Evolutionary conservation across 2,113 vertebrate genomes (phyloP).

Genomic region (Seriola aureovittata): DNA sequence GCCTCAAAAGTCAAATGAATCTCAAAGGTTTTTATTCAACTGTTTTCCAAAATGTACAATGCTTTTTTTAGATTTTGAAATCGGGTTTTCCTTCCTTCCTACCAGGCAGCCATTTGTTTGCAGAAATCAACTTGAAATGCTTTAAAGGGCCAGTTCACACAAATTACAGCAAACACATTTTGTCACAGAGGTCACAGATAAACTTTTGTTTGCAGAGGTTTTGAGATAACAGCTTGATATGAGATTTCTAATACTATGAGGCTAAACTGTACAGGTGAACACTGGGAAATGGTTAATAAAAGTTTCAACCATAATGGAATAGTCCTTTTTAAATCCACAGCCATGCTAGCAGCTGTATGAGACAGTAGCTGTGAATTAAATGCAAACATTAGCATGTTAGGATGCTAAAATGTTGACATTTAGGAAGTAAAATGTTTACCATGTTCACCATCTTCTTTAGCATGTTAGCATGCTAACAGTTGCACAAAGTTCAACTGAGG

Average conservation of each 20-base stretch:
- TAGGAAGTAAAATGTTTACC: neutral
- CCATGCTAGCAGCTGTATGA: too few relatives aligned
- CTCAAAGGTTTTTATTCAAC: neutral
- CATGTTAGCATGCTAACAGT: neutral
- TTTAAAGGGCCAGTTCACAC: slow-evolving; percentile 2
- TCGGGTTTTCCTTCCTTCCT: neutral
- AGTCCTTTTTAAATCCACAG: too few relatives aligned
- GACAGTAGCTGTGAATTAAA: too few relatives aligned
- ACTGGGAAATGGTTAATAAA: neutral
- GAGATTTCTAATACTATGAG: neutral
- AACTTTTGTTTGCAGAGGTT: neutral
- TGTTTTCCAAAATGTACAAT: neutral
- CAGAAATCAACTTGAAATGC: neutral
- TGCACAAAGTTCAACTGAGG: neutral
- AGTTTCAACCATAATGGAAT: neutral
- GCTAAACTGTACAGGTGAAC: too few relatives aligned
- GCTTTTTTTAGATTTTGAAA: slow-evolving; percentile 8
- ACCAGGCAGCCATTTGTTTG: slow-evolving; percentile 23
- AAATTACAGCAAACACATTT: neutral
- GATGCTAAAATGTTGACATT: neutral
- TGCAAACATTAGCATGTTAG: too few relatives aligned
- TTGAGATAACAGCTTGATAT: neutral
- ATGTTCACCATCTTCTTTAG: neutral
- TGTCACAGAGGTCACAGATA: neutral
- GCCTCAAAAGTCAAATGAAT: neutral